Evolutionary conservation across 2,113 vertebrate species (phyloP).

Genomic region (Datnioides undecimradiatus): DNA sequence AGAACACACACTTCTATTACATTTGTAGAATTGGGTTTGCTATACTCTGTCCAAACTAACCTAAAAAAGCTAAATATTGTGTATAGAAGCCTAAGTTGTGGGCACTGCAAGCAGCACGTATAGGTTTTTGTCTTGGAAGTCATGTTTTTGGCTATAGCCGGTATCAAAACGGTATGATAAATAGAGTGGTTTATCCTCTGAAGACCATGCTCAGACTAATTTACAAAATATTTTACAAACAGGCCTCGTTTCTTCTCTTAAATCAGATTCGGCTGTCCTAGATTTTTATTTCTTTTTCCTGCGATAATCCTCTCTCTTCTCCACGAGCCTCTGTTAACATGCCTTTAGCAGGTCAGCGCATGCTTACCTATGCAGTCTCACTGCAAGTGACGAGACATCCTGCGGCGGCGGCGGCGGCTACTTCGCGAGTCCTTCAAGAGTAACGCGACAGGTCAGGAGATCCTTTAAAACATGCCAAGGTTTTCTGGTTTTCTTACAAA

Average conservation of each 20-base stretch:
- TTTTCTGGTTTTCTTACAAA: constrained; percentile 70
- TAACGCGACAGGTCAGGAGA: constrained; percentile 33
- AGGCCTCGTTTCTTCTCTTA: constrained; percentile 9
- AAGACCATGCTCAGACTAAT: constrained; percentile 68
- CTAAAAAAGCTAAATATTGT: constrained; percentile 58
- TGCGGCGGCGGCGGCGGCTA: neutral
- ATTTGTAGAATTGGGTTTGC: constrained; percentile 26
- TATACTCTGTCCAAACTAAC: constrained; percentile 46
- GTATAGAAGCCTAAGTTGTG: constrained; percentile 26
- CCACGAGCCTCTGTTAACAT: constrained; percentile 37
- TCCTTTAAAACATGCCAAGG: constrained; percentile 71
- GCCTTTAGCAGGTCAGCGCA: constrained; percentile 35
- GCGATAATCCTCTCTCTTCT: neutral
- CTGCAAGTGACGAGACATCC: constrained; percentile 40
- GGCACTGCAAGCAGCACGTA: constrained; percentile 39
- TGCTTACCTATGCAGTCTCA: constrained; percentile 50
- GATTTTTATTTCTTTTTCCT: constrained; percentile 31
- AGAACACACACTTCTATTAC: constrained; percentile 29
- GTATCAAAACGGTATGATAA: constrained; percentile 66
- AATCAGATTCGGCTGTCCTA: constrained; percentile 18
- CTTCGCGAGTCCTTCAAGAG: constrained; percentile 35
- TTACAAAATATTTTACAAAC: constrained; percentile 78
- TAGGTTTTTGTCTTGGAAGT: constrained; percentile 48
- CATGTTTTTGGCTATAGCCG: constrained; percentile 42
- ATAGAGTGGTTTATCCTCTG: constrained; percentile 73